Percentiles rank a stretch among this genome's conserved stretches.
Conservation (phyloP, 2,888 invertebrate species). For the Stenoptilia bipunctidactyla region DNA sequence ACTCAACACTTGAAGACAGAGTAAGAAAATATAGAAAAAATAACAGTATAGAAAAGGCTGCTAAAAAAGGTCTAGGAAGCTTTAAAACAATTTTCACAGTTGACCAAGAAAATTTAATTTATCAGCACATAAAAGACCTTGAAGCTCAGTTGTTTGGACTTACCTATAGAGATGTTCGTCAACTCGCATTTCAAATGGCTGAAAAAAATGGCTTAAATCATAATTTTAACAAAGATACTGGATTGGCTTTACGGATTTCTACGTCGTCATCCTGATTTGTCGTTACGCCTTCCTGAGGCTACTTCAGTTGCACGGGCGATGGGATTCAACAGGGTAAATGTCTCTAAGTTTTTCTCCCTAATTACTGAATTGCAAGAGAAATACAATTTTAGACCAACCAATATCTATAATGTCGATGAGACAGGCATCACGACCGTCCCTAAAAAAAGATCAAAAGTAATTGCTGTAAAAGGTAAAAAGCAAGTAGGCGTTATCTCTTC, state of each 20-base stretch:
- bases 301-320: background rate
- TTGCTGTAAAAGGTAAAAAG: too few species aligned
- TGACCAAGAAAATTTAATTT: conserved; percentile 4
- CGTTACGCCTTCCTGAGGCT: background rate
- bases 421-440: background rate
- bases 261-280: too few species aligned
- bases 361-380: too few species aligned
- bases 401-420: background rate
- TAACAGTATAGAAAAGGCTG: background rate
- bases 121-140: conserved; percentile 3
- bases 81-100: conserved; percentile 1
- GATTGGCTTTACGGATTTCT: too few species aligned
- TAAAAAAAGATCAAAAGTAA: too few species aligned
- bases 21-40: background rate
- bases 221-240: too few species aligned
- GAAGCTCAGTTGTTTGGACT: conserved; percentile 1
- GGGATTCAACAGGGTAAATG: background rate
- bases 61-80: background rate
- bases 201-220: background rate
- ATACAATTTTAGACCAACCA: background rate
- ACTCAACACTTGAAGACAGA: too few species aligned
- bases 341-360: too few species aligned
- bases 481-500: too few species aligned
- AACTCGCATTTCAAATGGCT: background rate
- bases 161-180: background rate